Evolutionary conservation across 2,113 vertebrate species (phyloP), one percentile per base, ranked within the genome.

Genomic region (Polypterus bichir): DNA sequence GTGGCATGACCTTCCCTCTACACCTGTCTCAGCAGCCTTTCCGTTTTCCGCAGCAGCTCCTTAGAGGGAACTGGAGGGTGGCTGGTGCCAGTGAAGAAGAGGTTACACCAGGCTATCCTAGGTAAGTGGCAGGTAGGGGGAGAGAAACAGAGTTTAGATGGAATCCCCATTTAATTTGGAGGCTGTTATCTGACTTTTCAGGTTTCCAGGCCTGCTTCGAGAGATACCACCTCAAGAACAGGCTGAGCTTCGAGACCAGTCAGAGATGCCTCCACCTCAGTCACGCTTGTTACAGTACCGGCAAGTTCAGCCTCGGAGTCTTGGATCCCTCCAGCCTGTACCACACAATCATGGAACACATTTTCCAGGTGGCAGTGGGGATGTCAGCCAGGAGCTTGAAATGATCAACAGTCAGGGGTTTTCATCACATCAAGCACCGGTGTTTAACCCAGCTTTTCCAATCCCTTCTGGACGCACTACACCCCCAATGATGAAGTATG

Each of bases 251-350:
- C 87, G 92, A 65, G 96, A 97, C 62, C 73, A 79, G 3, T 61
- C 83, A 4, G 96, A 97, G 62, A 93, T 98, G 91, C 92, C 92
- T 4, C 95, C 96, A 46, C 94, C 93, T 27, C 94, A 98, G 65
- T 98, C 96, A 9, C 93, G 96, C 64, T 91, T 98, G 73, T 83
- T 98, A 73, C 96, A 97, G 68, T 98, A 97, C 72, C 88, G 94
- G 74, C 96, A 98, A 78, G 83, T 91, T 9, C 90, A 92, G 73
- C 76, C 87, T 65, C 85, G 86, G 54, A 89, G 85, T 76, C 88
- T 86, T 77, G 83, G 86, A 79, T 64, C 79, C 87, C 67, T 81
- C 86, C 47, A 82, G 82, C 67, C 76, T 67, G 57, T 67, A 82
- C 69, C 83, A 83, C 74, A 59, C 65, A 87, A 86, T 60, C 77